Evolutionary conservation across 2,888 invertebrate genomes (phyloP).

Genomic region (Tetheella fluctuosa): DNA sequence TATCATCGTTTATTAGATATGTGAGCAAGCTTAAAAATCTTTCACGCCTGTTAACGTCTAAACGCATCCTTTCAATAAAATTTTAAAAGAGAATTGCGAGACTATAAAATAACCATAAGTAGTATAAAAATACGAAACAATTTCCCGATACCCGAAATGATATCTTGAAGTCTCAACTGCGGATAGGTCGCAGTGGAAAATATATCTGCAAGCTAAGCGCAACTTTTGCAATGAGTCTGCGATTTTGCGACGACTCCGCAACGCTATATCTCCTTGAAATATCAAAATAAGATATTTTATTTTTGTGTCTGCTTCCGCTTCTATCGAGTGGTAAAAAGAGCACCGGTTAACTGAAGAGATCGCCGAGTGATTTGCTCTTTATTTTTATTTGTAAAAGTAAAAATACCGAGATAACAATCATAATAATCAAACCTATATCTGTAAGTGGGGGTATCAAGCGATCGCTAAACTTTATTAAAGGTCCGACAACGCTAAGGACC

Average conservation of each 20-base stretch:
- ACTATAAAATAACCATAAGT: background rate
- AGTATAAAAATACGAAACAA: conserved; percentile 27
- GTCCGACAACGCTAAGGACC: conserved; percentile 60
- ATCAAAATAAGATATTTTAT: conserved; percentile 66
- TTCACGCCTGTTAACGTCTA: too few relatives aligned
- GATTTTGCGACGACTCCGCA: conserved; percentile 55
- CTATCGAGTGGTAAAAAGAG: conserved; percentile 42
- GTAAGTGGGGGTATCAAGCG: conserved; percentile 54
- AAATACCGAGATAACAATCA: conserved; percentile 32
- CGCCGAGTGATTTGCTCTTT: conserved; percentile 31
- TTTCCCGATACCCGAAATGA: conserved; percentile 37
- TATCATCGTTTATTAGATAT: too few relatives aligned
- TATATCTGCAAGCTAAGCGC: conserved; percentile 62
- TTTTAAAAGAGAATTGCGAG: background rate
- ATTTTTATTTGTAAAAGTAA: conserved; percentile 10
- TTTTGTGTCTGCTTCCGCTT: conserved; percentile 49
- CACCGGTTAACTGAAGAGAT: conserved; percentile 42
- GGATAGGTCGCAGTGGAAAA: conserved; percentile 59
- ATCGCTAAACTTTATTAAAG: conserved; percentile 72
- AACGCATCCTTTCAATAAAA: too few relatives aligned
- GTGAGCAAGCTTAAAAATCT: too few relatives aligned
- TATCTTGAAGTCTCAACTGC: conserved; percentile 45
- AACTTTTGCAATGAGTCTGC: conserved; percentile 71
- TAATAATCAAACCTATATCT: conserved; percentile 55
- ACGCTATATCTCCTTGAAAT: conserved; percentile 60